Evolutionary conservation across 2,888 invertebrate genomes (phyloP).

Genomic region (Marronus borbonicus): DNA sequence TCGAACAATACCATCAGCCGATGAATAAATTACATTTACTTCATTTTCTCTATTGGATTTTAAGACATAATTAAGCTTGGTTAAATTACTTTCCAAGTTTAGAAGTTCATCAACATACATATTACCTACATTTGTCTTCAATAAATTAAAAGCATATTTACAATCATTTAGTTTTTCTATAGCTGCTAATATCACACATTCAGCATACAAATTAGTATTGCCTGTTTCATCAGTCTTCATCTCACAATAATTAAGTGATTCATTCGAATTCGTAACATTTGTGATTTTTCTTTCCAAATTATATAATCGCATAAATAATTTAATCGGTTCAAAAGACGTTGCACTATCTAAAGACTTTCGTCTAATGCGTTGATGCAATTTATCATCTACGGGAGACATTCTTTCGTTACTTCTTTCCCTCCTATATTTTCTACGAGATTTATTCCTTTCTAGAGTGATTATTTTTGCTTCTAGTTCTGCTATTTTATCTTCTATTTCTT

Average conservation of each 20-base stretch:
- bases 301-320: constrained; percentile 83
- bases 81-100: constrained; percentile 77
- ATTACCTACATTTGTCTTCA: constrained; percentile 76
- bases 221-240: constrained; percentile 67
- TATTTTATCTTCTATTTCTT: constrained; percentile 89
- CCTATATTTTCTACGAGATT: constrained; percentile 69
- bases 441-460: constrained; percentile 75
- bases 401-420: constrained; percentile 70
- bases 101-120: constrained; percentile 78
- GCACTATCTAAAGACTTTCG: constrained; percentile 86
- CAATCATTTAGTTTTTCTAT: constrained; percentile 81
- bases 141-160: constrained; percentile 76
- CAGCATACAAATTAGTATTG: constrained; percentile 64
- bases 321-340: constrained; percentile 82
- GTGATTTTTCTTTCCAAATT: constrained; percentile 85
- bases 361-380: constrained; percentile 75
- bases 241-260: constrained; percentile 70
- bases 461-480: constrained; percentile 87
- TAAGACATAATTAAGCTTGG: constrained; percentile 77
- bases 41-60: constrained; percentile 73
- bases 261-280: constrained; percentile 76
- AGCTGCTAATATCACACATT: constrained; percentile 65
- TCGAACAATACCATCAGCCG: constrained; percentile 75
- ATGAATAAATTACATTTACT: constrained; percentile 73
- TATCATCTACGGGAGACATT: constrained; percentile 69